Percentiles rank a stretch among this genome's conserved stretches.
Evolutionary conservation across 2,888 invertebrate genomes (phyloP).

Genomic region (Coelopa pilipes): DNA sequence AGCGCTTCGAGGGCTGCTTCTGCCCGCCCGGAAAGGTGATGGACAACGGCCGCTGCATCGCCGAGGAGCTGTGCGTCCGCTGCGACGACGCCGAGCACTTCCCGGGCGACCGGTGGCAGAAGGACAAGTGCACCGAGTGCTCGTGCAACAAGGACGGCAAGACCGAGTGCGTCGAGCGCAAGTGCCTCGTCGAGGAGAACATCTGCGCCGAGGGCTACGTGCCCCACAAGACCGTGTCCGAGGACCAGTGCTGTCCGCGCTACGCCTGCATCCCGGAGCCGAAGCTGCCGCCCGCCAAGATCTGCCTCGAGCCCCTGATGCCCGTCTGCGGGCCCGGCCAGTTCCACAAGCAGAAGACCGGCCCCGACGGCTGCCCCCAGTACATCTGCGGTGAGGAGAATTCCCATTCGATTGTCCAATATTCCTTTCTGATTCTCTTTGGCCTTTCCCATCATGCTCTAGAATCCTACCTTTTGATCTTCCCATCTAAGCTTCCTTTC

Average conservation of each 20-base stretch:
- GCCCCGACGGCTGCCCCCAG: conserved; percentile 75
- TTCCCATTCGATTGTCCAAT: no score
- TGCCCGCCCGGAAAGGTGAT: conserved; percentile 81
- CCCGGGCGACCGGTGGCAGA: conserved; percentile 74
- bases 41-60: conserved; percentile 78
- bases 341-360: conserved; percentile 74
- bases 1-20: conserved; percentile 81
- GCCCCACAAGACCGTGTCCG: conserved; percentile 69
- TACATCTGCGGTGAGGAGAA: conserved; percentile 79
- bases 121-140: conserved; percentile 80
- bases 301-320: conserved; percentile 75
- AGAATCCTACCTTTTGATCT: no score
- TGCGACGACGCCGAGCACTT: conserved; percentile 79
- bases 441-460: no score
- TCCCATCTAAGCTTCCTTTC: no score
- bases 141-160: conserved; percentile 72
- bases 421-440: no score
- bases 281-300: conserved; percentile 64
- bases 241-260: conserved; percentile 76
- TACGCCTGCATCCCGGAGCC: conserved; percentile 75
- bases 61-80: conserved; percentile 74
- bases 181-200: conserved; percentile 70
- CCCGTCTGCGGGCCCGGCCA: conserved; percentile 79
- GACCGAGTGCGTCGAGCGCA: conserved; percentile 73
- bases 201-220: conserved; percentile 73